Evolutionary conservation across 2,113 vertebrate genomes (phyloP), one percentile per base, ranked within the genome.

Genomic region (Anarrhichthys ocellatus): DNA sequence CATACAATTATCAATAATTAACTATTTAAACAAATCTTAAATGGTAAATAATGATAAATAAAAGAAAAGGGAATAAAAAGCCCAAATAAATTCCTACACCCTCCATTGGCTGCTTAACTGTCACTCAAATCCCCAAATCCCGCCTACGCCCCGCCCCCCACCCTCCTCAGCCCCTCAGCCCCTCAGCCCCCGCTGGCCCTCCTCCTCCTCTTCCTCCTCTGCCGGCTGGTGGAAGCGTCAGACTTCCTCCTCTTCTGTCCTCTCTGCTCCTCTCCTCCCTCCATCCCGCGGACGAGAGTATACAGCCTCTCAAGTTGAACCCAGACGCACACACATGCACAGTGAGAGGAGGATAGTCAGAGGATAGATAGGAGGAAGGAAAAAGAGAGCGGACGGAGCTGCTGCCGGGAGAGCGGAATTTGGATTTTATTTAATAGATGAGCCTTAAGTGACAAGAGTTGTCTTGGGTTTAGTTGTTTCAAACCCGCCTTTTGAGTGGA

Each of bases 31-130:
- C 32, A 34, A 5, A 34, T 34, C 6, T 34, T 34, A 6, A 34
- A 34, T 5, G 13, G 11, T 34, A 27, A n/a, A 29, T 7, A 24
- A 62, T 13, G 17, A 64, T 44, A 20, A 56, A 38, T 44, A 17
- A 61, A 62, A 62, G 9, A 61, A 18, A 22, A 4, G 1, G 36
- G 2, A 34, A 40, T 65, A n/a, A 42, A 58, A 20, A n/a, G 24
- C 48, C 54, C 0, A 54, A 82, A 73, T 71, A 46, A 78, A 86
- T 73, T 66, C 77, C 44, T 18, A 11, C 50, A 77, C 24, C 63
- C 58, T 64, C 63, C 34, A 94, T 94, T 94, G 94, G 94, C 76
- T 85, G 50, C 76, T 46, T 24, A 71, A 56, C 40, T 90, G 93
- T 83, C 93, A 90, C 56, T 92, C 80, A 85, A 65, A 76, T 70